Evolutionary conservation across 2,113 vertebrate genomes (phyloP).

Genomic region (Morphnarchus princeps): DNA sequence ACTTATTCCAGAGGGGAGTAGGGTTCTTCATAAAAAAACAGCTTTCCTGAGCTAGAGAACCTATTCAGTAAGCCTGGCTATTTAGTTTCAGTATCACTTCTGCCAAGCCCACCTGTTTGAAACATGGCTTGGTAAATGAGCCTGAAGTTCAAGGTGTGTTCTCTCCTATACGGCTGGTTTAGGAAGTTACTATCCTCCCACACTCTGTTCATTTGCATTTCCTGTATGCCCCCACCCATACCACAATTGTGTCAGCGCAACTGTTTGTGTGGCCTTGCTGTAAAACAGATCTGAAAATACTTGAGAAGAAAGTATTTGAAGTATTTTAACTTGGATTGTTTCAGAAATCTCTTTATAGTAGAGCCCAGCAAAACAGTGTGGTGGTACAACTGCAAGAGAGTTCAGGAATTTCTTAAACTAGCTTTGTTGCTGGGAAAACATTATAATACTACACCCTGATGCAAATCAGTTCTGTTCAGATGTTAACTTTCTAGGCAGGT

Average conservation of each 20-base stretch:
- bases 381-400: neutral
- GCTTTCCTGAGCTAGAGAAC: neutral
- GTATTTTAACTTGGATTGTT: neutral
- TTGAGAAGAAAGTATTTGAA: neutral
- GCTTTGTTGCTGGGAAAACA: neutral
- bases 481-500: neutral
- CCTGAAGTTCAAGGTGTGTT: neutral
- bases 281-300: neutral
- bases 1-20: neutral
- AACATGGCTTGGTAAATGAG: neutral
- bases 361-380: neutral
- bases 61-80: neutral
- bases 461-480: neutral
- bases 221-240: constrained; percentile 16
- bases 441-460: neutral
- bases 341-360: neutral
- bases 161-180: neutral
- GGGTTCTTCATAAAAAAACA: neutral
- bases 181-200: neutral
- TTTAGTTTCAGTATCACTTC: neutral
- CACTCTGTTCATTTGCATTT: neutral
- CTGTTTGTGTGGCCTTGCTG: constrained; percentile 4
- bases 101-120: neutral
- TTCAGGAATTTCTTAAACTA: neutral
- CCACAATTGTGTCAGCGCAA: neutral